Conservation (phyloP, 2,888 invertebrate species). For the Lathronympha strigana region DNA sequence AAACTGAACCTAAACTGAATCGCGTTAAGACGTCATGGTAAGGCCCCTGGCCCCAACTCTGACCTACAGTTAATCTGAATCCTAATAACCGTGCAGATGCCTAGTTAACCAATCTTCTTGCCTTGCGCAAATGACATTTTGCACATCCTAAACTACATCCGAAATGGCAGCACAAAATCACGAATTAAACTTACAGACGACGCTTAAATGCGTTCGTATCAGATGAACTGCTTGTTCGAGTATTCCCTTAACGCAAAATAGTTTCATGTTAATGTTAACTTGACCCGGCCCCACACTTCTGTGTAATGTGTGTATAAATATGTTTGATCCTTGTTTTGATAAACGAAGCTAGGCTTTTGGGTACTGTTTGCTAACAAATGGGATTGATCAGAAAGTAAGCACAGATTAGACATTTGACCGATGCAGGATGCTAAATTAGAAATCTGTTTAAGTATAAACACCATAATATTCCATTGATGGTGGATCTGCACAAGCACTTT, state of each 20-base stretch:
- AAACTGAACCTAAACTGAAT: no score
- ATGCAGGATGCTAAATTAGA: background rate
- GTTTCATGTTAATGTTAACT: conserved; percentile 27
- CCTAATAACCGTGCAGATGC: conserved; percentile 23
- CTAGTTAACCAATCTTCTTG: conserved; percentile 12
- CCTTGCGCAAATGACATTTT: conserved; percentile 37
- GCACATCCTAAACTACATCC: conserved; percentile 34
- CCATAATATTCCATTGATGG: no score
- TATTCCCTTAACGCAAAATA: conserved; percentile 30
- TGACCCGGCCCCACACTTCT: background rate
- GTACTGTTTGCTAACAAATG: conserved; percentile 15
- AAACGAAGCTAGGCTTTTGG: conserved; percentile 7
- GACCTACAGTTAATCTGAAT: conserved; percentile 24
- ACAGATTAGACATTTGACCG: background rate
- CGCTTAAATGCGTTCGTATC: conserved; percentile 27
- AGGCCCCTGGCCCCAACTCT: background rate
- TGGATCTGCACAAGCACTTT: no score
- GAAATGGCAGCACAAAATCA: conserved; percentile 39
- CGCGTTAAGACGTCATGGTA: no score
- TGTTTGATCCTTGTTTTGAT: conserved; percentile 23
- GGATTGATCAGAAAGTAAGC: background rate
- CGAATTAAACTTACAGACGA: conserved; percentile 35
- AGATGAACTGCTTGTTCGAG: conserved; percentile 39
- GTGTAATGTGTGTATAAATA: conserved; percentile 12
- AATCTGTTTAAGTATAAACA: background rate